phyloP scores from a whole-genome alignment of 1,140 invertebrate species.

The Sycobia sp. region DNA sequence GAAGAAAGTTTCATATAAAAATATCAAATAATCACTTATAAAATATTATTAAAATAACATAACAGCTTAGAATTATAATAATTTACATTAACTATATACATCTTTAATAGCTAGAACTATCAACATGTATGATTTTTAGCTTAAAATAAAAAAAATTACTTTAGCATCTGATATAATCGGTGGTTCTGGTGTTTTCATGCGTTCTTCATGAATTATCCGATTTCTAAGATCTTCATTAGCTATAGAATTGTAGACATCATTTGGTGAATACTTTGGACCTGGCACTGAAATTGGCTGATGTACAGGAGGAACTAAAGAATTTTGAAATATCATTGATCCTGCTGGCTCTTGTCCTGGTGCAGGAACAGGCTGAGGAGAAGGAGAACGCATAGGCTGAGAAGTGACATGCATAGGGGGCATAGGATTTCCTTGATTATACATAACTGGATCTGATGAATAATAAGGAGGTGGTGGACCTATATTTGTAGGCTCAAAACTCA shows the following conservation, averaged over 20 bases:
- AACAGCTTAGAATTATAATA: neutral
- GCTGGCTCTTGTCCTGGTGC: conserved; percentile 33
- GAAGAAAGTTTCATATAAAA: conserved; percentile 20
- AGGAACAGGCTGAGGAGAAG: conserved; percentile 54
- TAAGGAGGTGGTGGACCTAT: conserved; percentile 35
- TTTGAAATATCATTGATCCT: neutral
- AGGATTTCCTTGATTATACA: conserved; percentile 48
- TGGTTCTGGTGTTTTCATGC: conserved; percentile 58
- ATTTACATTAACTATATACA: too few relatives aligned
- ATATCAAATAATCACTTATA: neutral
- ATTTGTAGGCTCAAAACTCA: conserved; percentile 46
- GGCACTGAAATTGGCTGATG: neutral
- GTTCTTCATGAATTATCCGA: conserved; percentile 40
- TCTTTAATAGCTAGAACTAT: too few relatives aligned
- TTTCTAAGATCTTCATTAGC: conserved; percentile 9
- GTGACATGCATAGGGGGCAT: conserved; percentile 3
- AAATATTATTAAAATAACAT: neutral
- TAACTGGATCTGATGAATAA: conserved; percentile 44
- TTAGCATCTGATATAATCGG: conserved; percentile 58
- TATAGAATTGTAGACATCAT: conserved; percentile 1
- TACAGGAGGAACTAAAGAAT: neutral
- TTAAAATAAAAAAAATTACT: conserved; percentile 55
- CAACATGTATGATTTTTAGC: too few relatives aligned
- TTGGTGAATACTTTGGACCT: conserved; percentile 18
- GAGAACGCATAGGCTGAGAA: neutral